Conservation (phyloP, 37 sponge, comb jelly and placozoan genomes). For the Petrosia ficiformis region DNA sequence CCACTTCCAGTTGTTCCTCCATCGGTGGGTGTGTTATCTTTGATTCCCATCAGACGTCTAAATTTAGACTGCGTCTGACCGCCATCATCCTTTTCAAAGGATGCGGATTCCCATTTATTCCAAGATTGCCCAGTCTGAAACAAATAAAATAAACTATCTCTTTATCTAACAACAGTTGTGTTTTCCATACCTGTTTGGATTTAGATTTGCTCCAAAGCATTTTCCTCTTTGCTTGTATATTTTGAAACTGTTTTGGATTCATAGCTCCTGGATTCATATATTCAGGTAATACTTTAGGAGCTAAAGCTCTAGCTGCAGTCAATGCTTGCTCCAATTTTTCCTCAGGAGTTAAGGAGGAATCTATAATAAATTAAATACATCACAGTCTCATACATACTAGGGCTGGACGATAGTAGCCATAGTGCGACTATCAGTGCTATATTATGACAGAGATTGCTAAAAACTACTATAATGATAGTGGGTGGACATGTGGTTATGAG, state of each 20-base stretch:
- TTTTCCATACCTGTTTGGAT: background rate
- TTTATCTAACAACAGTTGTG: conserved; percentile 4
- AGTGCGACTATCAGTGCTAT: no score
- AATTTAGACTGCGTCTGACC: conserved; percentile 52
- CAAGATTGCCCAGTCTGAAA: background rate
- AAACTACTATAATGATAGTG: no score
- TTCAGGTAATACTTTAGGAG: background rate
- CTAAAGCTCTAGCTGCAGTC: background rate
- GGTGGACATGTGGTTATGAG: no score
- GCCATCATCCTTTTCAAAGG: conserved; percentile 31
- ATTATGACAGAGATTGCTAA: no score
- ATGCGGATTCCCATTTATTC: conserved; percentile 40
- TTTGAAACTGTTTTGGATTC: conserved; percentile 19
- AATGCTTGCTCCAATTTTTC: background rate
- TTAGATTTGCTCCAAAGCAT: conserved; percentile 55
- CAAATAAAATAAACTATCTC: background rate
- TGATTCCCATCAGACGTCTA: conserved; percentile 69
- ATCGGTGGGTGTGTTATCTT: background rate
- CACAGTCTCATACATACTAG: no score
- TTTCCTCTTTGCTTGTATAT: conserved; percentile 48
- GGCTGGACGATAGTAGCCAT: no score
- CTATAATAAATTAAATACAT: no score
- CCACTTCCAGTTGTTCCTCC: background rate
- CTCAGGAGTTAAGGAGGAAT: background rate
- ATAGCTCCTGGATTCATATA: conserved; percentile 25